Base-by-base conservation (phyloP, 2,888 invertebrate genomes). In the Tridacna crocea region DNA sequence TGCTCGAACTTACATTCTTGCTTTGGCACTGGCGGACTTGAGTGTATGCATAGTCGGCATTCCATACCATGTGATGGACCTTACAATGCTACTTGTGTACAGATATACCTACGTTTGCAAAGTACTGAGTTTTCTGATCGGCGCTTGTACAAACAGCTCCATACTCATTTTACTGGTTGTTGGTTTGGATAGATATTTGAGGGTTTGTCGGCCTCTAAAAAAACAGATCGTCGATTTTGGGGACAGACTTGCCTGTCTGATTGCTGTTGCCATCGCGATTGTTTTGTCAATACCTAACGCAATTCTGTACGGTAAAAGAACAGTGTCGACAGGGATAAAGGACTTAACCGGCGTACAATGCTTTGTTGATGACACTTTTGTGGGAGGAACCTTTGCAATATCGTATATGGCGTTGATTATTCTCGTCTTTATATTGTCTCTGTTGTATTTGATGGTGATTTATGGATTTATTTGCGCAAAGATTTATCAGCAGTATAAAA, bases 141-240 rank as follows among this genome's bases (percentile, higher is more conserved):
- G 82, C 22, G 66, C 82, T 8, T 77, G 80, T 26, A 75, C 84
- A 17, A 15, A 77, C 8, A 76, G 84, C 17, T 88, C 88, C 10
- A 77, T 84, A 55, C 84, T 88, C 15, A 76, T 87, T n/a, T 70
- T 88, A 46, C 61, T 84, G 3, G 86, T 88, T 0, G 84, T 88
- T 24, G 83, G 85, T 0, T 65, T 88, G 0, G 88, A 88, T 36
- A 82, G 88, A 22, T 92, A 87, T 79, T 65, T 87, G 36, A 91
- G 89, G 61, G 87, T 92, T 0, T 90, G 90, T 46, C 80, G 84
- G 26, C 91, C 91, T 4, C 80, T 91, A 6, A 87, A 87, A 65
- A 80, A 76, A 27, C 91, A 91, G 68, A 83, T 91, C 24, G 58
- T 82, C 2, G 78, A 85, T 17, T 81, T 81, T 19, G 82, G 88